Base-by-base conservation (phyloP, 37 sponge, comb jelly and placozoan species). In the Beroe forskalii region DNA sequence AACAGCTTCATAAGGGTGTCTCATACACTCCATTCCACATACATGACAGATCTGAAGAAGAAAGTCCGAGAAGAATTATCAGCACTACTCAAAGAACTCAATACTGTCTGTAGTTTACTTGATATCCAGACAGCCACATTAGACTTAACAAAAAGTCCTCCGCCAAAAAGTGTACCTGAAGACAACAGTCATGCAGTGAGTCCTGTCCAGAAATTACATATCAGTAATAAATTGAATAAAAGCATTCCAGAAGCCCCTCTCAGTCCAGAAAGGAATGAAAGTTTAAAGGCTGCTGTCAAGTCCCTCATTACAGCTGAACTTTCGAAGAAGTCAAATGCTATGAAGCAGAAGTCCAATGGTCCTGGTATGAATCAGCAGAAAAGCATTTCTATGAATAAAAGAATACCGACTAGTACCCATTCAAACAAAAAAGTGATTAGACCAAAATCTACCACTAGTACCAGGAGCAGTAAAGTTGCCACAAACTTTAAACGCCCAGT, bases 191-290 rank as follows among this genome's bases (percentile, higher is more conserved):
- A 14, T 36, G 32, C 32, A 17, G 25, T 8, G 4, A 33, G 39
- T 8, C 72, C 72, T 36, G 72, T 33, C 32, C 37, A 32, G 19
- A 69, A 69, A 25, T 30, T 80, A 4, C 14, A 80, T 25, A 39
- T 80, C 2, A 42, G 38, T 28, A 48, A 40, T 1, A 80, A 43
- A 23, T 20, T 80, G 25, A 17, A 22, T 3, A 20, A 80, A n/a
- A 27, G 25, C 20, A 42, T 17, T 24, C 24, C 55, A 28, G 86
- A 48, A 44, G 43, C 86, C 42, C 86, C 86, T 23, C 4, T 44
- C 1, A 80, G 86, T 42, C 86, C 86, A 24, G 86, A 80, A 1
- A 80, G 86, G 55, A 44, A 80, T 80, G 86, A 80, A 43, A 80
- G 86, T 80, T 25, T 80, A 25, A 80, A 43, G 35, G 86, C 86